Evolutionary conservation across 1,140 invertebrate species (phyloP).

Genomic region (Bombus cullumanus): DNA sequence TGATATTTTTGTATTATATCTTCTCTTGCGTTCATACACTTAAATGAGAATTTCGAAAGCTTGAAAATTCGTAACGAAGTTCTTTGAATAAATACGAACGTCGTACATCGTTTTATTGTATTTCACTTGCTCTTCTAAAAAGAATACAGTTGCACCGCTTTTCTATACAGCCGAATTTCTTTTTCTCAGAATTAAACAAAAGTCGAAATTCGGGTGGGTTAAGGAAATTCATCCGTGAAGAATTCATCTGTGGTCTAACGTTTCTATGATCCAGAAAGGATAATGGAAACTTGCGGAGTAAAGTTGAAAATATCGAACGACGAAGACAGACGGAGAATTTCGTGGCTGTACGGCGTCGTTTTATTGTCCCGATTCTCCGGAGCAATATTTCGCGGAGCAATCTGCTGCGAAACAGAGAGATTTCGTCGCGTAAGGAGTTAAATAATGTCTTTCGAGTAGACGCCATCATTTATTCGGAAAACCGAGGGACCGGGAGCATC

Average conservation of each 20-base stretch:
- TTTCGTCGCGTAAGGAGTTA: constrained; percentile 4
- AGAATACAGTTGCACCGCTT: background rate
- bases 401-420: background rate
- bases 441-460: background rate
- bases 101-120: background rate
- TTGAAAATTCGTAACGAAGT: background rate
- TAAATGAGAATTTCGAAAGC: too few relatives aligned
- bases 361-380: background rate
- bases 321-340: background rate
- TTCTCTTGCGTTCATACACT: too few relatives aligned
- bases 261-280: background rate
- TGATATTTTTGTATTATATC: too few relatives aligned
- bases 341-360: background rate
- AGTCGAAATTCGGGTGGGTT: too few relatives aligned
- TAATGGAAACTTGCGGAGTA: background rate
- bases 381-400: background rate
- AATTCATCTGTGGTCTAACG: background rate
- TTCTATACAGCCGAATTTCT: background rate
- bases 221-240: background rate
- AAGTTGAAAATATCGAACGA: background rate
- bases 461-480: background rate
- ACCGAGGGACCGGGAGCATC: background rate
- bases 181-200: too few relatives aligned
- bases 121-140: background rate
- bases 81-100: background rate